Evolutionary conservation across 2,888 invertebrate genomes (phyloP).

Genomic region (Perdita meconis): DNA sequence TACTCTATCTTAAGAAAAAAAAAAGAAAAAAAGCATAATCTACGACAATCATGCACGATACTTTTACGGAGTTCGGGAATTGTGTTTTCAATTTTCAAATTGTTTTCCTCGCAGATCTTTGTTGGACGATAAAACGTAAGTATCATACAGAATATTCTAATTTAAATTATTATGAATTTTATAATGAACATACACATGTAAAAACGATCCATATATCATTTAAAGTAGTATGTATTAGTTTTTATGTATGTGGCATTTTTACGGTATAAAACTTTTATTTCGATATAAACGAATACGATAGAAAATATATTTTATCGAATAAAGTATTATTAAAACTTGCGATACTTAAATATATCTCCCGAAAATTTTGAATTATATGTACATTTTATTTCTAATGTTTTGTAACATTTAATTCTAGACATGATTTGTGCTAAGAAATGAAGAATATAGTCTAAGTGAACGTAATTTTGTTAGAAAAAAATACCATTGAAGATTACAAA

Average conservation of each 20-base stretch:
- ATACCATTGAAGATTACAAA: slow-evolving; percentile 13
- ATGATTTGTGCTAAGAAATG: slow-evolving; percentile 15
- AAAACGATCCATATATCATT: background rate
- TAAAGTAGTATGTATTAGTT: slow-evolving; percentile 3
- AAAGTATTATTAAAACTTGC: slow-evolving; percentile 34
- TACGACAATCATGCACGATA: slow-evolving; percentile 48
- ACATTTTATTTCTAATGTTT: slow-evolving; percentile 49
- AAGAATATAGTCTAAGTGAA: slow-evolving; percentile 19
- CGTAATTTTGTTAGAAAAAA: slow-evolving; percentile 15
- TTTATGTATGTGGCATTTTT: slow-evolving; percentile 47
- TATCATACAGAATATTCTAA: slow-evolving; percentile 40
- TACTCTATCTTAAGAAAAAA: slow-evolving; percentile 13
- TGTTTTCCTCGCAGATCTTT: slow-evolving; percentile 30
- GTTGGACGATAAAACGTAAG: slow-evolving; percentile 47
- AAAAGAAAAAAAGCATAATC: slow-evolving; percentile 23
- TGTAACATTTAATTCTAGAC: slow-evolving; percentile 40
- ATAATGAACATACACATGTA: background rate
- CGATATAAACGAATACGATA: slow-evolving; percentile 4
- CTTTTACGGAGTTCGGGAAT: slow-evolving; percentile 23
- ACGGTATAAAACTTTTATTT: slow-evolving; percentile 18
- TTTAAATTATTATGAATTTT: background rate
- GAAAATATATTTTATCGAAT: slow-evolving; percentile 31
- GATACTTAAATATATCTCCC: slow-evolving; percentile 6
- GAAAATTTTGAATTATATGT: slow-evolving; percentile 30
- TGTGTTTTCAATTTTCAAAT: slow-evolving; percentile 31